Conservation (phyloP, 2,888 invertebrate species). For the Siphlonurus alternatus region DNA sequence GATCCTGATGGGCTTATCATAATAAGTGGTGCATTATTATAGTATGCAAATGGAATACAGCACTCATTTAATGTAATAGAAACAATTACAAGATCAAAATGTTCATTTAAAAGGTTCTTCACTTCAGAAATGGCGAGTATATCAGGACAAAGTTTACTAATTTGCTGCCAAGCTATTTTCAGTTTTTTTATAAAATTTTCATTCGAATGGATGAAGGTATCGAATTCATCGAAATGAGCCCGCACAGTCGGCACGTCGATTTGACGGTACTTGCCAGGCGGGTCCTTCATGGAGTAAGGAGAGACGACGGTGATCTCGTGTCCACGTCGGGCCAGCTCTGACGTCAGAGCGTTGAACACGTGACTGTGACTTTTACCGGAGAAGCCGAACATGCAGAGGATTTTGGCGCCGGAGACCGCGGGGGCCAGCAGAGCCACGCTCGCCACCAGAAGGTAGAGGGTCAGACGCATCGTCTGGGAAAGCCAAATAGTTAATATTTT, state of each 20-base stretch:
- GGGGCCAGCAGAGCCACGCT: neutral
- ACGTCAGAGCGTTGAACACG: slow-evolving; percentile 6
- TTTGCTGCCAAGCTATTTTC: neutral
- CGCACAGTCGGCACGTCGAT: neutral
- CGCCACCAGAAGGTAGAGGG: too few species aligned
- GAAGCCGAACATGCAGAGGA: neutral
- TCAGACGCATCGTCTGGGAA: too few species aligned
- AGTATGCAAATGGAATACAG: slow-evolving; percentile 17
- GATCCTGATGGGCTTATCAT: slow-evolving; percentile 11
- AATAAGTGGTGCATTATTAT: slow-evolving; percentile 15
- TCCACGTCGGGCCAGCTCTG: slow-evolving; percentile 4
- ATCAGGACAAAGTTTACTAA: neutral
- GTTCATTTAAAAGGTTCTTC: slow-evolving; percentile 3
- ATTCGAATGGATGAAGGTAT: neutral
- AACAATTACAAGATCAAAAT: slow-evolving; percentile 18
- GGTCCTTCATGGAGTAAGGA: neutral
- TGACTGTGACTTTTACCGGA: slow-evolving; percentile 5
- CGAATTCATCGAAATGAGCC: neutral
- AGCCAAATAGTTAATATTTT: too few species aligned
- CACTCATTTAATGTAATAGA: slow-evolving; percentile 20
- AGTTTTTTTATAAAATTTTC: neutral
- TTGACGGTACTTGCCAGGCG: slow-evolving; percentile 4
- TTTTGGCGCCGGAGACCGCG: neutral
- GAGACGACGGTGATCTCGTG: slow-evolving; percentile 5
- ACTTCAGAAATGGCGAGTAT: neutral